These are phyloP conservation scores for Euzophera pinguis DNA, from an alignment of 2,888 invertebrate genomes.

Conservation along the genomic window DNA sequence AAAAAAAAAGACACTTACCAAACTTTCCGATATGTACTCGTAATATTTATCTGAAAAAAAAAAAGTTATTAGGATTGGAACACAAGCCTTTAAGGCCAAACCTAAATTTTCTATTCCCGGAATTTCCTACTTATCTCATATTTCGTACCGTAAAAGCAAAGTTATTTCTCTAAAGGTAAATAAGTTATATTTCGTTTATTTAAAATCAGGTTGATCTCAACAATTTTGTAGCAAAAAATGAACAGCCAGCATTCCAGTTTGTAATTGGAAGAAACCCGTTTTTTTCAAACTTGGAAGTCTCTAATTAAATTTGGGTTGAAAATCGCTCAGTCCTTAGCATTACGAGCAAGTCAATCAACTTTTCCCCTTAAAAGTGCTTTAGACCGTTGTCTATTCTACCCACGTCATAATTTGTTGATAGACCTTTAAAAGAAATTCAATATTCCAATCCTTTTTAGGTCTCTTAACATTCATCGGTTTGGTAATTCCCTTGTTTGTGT, in stretches of 20 bases:
- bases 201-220: too few relatives aligned
- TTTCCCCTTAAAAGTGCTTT: constrained; percentile 24
- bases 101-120: too few relatives aligned
- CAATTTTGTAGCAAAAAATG: not conserved
- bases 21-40: not conserved
- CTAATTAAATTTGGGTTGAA: constrained; percentile 38
- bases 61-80: too few relatives aligned
- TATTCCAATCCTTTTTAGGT: constrained; percentile 42
- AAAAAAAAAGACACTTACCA: constrained; percentile 10
- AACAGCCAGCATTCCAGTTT: not conserved
- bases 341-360: constrained; percentile 43
- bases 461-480: constrained; percentile 38
- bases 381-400: constrained; percentile 33
- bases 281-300: constrained; percentile 19
- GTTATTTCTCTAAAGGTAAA: too few relatives aligned
- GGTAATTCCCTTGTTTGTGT: constrained; percentile 20
- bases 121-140: too few relatives aligned
- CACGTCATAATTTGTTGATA: constrained; percentile 54
- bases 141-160: too few relatives aligned
- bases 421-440: constrained; percentile 49
- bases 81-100: too few relatives aligned
- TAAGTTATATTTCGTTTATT: too few relatives aligned
- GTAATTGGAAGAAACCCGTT: not conserved
- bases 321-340: constrained; percentile 26
- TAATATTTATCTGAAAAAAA: constrained; percentile 16